phyloP scores from a whole-genome alignment of 2,797 vertebrate genomes.

The Graptemys geographica region DNA sequence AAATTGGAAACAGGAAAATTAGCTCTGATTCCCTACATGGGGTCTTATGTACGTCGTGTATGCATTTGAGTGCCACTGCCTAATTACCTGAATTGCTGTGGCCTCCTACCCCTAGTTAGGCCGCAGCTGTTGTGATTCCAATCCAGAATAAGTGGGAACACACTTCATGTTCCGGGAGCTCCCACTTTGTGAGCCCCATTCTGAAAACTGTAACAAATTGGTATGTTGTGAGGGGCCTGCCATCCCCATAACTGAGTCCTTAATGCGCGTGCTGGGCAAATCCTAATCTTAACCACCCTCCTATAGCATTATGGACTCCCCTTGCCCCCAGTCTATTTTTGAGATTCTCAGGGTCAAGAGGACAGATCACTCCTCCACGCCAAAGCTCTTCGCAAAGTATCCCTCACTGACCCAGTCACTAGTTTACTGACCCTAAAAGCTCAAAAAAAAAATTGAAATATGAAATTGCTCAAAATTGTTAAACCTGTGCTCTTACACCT shows the following conservation, averaged over 20 bases:
- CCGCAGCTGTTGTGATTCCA: neutral
- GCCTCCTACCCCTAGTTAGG: neutral
- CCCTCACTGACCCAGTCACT: neutral
- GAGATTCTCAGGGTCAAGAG: neutral
- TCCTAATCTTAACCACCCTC: neutral
- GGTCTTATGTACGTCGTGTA: neutral
- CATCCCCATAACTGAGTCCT: neutral
- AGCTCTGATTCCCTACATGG: too few species aligned
- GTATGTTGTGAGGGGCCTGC: neutral
- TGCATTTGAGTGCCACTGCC: neutral
- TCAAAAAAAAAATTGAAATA: neutral
- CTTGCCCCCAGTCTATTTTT: neutral
- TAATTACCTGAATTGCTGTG: neutral
- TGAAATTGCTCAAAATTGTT: too few species aligned
- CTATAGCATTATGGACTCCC: neutral
- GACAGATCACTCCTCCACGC: neutral
- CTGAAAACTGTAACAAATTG: neutral
- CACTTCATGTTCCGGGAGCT: neutral
- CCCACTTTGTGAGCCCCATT: neutral
- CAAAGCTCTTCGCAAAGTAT: neutral
- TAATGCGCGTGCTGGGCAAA: neutral
- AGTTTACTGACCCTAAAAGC: neutral
- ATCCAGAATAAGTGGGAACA: neutral
- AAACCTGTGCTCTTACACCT: too few species aligned
- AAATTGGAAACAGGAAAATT: neutral